Conservation (phyloP, 2,797 vertebrate species). For the Phalloptychus januarius region DNA sequence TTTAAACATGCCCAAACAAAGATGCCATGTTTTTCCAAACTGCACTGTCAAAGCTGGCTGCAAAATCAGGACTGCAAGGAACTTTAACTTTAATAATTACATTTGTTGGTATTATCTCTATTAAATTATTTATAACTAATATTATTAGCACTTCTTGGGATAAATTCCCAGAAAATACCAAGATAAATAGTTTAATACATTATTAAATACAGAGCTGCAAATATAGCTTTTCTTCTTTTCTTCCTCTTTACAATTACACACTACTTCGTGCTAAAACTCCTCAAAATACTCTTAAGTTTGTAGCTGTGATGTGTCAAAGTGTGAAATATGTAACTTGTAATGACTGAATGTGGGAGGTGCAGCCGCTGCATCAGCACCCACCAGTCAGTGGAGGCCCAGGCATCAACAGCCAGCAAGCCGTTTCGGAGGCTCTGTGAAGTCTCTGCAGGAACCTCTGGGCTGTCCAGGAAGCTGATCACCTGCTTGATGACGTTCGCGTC, state of each 20-base stretch:
- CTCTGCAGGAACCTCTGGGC: slow-evolving; percentile 88
- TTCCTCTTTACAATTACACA: background rate
- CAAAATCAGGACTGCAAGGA: background rate
- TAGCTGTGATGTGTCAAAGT: background rate
- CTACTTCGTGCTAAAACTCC: background rate
- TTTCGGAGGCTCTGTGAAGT: slow-evolving; percentile 87
- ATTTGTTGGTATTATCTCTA: background rate
- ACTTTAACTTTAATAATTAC: background rate
- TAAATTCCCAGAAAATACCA: background rate
- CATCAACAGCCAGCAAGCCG: slow-evolving; percentile 88
- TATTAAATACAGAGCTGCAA: background rate
- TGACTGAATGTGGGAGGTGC: background rate
- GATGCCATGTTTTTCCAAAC: background rate
- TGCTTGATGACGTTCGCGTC: slow-evolving; percentile 90
- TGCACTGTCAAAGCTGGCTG: background rate
- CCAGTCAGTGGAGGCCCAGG: slow-evolving; percentile 94
- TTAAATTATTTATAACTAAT: background rate
- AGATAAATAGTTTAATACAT: background rate
- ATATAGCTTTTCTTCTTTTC: background rate
- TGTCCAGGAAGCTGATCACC: slow-evolving; percentile 88
- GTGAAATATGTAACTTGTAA: background rate
- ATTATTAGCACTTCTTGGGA: background rate
- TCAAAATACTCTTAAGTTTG: background rate
- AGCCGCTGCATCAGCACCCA: slow-evolving; percentile 65
- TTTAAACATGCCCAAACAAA: background rate